Conservation (phyloP, 1,140 invertebrate species). For the Drosophila kanapiae region DNA sequence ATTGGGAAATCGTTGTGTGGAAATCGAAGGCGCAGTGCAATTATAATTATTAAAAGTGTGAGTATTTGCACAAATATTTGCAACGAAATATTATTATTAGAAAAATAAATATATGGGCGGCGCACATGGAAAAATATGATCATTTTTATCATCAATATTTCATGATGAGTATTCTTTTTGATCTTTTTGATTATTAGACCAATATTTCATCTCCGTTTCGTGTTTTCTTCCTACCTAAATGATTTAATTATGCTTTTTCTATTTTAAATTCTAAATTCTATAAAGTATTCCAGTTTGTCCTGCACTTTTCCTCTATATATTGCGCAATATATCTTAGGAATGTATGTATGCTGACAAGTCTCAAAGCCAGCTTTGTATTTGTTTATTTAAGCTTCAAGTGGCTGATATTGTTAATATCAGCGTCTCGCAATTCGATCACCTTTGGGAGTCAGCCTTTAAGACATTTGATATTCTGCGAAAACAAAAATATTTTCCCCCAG, state of each 20-base stretch:
- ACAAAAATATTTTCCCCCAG: slow-evolving; percentile 24
- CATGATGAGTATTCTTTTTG: slow-evolving; percentile 1
- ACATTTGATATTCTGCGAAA: slow-evolving; percentile 21
- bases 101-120: not conserved
- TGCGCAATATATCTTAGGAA: not conserved
- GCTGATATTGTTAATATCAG: not conserved
- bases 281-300: not conserved
- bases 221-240: not conserved
- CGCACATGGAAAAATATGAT: not conserved
- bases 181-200: slow-evolving; percentile 3
- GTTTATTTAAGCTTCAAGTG: slow-evolving; percentile 13
- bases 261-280: not conserved
- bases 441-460: slow-evolving; percentile 8
- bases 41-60: slow-evolving; percentile 10
- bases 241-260: not conserved
- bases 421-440: slow-evolving; percentile 24
- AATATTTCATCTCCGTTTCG: not conserved
- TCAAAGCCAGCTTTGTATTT: not conserved
- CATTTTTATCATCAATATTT: slow-evolving; percentile 14
- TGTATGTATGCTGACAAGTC: not conserved
- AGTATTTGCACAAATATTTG: slow-evolving; percentile 1
- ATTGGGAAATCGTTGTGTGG: slow-evolving; percentile 24
- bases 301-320: not conserved
- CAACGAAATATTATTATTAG: slow-evolving; percentile 9
- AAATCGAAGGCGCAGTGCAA: slow-evolving; percentile 20